Evolutionary conservation across 2,888 invertebrate species (phyloP).

Genomic region (Cecidostiba fungosa): DNA sequence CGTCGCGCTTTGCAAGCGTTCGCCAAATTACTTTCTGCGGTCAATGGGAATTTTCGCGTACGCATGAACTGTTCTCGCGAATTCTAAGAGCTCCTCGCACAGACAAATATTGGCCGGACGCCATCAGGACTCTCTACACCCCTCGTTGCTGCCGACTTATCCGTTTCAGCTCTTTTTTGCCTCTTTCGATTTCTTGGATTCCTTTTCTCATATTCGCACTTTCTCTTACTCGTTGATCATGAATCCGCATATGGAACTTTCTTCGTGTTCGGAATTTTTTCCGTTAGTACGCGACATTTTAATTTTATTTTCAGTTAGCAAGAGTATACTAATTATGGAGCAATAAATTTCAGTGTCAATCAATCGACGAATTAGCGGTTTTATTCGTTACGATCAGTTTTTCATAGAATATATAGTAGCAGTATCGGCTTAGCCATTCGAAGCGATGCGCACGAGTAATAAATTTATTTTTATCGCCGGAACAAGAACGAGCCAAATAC

Average conservation of each 20-base stretch:
- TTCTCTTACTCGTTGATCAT: background rate
- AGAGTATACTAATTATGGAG: too few relatives aligned
- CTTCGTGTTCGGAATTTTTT: background rate
- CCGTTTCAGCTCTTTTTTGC: background rate
- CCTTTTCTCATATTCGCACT: background rate
- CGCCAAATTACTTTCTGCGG: conserved; percentile 54
- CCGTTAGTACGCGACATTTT: background rate
- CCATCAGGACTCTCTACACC: conserved; percentile 25
- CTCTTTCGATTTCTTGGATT: background rate
- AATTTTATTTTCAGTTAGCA: too few relatives aligned
- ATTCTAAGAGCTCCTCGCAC: conserved; percentile 32
- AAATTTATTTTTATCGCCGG: too few relatives aligned
- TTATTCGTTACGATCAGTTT: too few relatives aligned
- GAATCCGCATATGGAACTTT: background rate
- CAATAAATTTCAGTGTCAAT: too few relatives aligned
- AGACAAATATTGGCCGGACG: conserved; percentile 64
- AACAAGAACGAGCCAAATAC: too few relatives aligned
- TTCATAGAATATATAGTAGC: too few relatives aligned
- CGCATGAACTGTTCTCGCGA: conserved; percentile 39
- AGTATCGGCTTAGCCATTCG: too few relatives aligned
- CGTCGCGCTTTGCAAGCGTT: conserved; percentile 5
- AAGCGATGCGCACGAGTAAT: too few relatives aligned
- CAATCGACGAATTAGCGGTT: too few relatives aligned
- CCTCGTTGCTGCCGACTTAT: background rate
- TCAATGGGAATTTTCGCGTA: conserved; percentile 48